These are phyloP conservation scores for Temnothorax unifasciatus DNA, from an alignment of 2,888 invertebrate species.

Conservation along the genomic window DNA sequence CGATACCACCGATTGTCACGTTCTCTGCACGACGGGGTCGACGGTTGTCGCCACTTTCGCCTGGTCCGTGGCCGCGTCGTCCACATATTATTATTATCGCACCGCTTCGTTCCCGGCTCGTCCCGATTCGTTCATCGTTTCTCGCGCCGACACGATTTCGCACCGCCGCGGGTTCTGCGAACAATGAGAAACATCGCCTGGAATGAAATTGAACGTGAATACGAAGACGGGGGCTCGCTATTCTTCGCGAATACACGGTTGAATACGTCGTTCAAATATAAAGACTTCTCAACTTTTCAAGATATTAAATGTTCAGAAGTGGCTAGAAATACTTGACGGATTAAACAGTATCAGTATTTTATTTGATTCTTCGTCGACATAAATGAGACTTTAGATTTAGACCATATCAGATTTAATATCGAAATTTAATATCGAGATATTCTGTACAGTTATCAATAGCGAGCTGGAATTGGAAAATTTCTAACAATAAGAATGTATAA, in stretches of 20 bases:
- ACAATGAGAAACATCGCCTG: slow-evolving; percentile 29
- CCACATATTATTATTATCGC: slow-evolving; percentile 84
- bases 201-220: slow-evolving; percentile 24
- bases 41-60: slow-evolving; percentile 82
- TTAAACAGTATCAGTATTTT: background rate
- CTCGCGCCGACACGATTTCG: slow-evolving; percentile 47
- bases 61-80: slow-evolving; percentile 84
- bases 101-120: slow-evolving; percentile 74
- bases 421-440: slow-evolving; percentile 11
- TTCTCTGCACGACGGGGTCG: slow-evolving; percentile 65
- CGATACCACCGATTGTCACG: slow-evolving; percentile 65
- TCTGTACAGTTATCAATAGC: background rate
- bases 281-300: background rate
- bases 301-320: background rate
- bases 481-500: background rate
- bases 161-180: slow-evolving; percentile 58
- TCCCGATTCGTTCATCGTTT: slow-evolving; percentile 78
- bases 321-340: background rate
- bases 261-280: slow-evolving; percentile 3
- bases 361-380: background rate
- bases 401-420: slow-evolving; percentile 2
- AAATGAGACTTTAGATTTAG: slow-evolving; percentile 10
- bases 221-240: background rate
- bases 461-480: background rate
- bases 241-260: background rate